A percentile compares a stretch with the other conserved stretches of the same genome.
phyloP scores from a whole-genome alignment of 1,140 invertebrate species.

The Phymastichus coffea region DNA sequence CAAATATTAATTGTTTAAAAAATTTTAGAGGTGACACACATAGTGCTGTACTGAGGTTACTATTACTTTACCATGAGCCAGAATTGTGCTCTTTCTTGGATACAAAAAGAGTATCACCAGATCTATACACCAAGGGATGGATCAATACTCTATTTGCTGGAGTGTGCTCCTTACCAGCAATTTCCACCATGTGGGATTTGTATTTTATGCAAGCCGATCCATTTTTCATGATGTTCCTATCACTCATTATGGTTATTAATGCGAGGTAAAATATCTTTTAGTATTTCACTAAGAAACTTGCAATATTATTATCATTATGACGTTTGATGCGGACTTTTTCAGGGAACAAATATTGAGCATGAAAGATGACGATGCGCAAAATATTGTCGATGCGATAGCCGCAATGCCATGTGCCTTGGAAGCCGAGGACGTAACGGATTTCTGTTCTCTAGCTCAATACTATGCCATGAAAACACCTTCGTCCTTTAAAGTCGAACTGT shows the following conservation, averaged over 20 bases:
- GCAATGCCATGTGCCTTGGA: conserved; percentile 83
- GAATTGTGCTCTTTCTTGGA: conserved; percentile 95
- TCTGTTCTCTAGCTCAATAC: conserved; percentile 93
- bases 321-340: conserved; percentile 25
- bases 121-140: conserved; percentile 89
- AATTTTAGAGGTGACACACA: conserved; percentile 60
- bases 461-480: conserved; percentile 89
- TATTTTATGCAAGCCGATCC: conserved; percentile 96
- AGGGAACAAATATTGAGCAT: conserved; percentile 83
- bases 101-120: conserved; percentile 91
- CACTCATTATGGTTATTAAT: conserved; percentile 94
- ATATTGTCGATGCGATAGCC: conserved; percentile 72
- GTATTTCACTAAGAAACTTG: no score
- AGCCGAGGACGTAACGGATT: conserved; percentile 94
- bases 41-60: conserved; percentile 72
- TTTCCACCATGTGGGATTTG: conserved; percentile 93
- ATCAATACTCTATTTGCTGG: conserved; percentile 88
- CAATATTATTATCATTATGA: no score
- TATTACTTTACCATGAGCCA: conserved; percentile 96
- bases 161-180: conserved; percentile 81
- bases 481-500: conserved; percentile 81
- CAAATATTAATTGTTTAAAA: neutral
- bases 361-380: conserved; percentile 71
- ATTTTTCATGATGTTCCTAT: conserved; percentile 94
- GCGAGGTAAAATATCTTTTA: conserved; percentile 63